Percentiles rank a stretch among this genome's conserved stretches.
These are phyloP conservation scores for Podarcis raffonei DNA, from an alignment of 2,113 vertebrate genomes.

Conservation along the genomic window DNA sequence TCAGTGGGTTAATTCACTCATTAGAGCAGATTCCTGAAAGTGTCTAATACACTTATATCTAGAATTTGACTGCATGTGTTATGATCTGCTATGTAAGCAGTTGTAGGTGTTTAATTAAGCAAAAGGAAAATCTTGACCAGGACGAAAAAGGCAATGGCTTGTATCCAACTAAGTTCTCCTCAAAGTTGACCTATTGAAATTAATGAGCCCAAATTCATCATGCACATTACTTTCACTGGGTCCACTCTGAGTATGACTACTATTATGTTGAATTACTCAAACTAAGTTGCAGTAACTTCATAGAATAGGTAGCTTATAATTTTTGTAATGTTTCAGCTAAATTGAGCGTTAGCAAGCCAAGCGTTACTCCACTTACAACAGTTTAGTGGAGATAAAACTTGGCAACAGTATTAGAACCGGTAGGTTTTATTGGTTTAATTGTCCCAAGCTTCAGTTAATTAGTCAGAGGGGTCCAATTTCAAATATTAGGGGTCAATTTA, in stretches of 20 bases:
- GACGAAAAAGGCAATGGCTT: neutral
- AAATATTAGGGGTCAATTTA: neutral
- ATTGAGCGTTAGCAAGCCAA: neutral
- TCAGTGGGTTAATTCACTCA: neutral
- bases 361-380: neutral
- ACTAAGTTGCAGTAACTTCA: neutral
- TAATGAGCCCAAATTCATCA: too few species aligned
- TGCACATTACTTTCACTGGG: too few species aligned
- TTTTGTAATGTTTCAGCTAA: neutral
- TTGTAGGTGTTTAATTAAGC: neutral
- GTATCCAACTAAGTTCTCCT: too few species aligned
- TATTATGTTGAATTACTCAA: neutral
- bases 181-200: too few species aligned
- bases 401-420: neutral
- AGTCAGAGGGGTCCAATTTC: neutral
- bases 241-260: too few species aligned
- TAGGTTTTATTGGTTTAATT: neutral
- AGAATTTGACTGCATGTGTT: neutral
- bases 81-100: neutral
- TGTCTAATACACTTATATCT: neutral
- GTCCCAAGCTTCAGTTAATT: neutral
- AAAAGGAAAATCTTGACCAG: neutral
- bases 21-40: neutral
- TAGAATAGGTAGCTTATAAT: neutral
- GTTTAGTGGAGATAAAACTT: neutral